Evolutionary conservation across 2,113 vertebrate species (phyloP).

Genomic region (Laticauda laticaudata): DNA sequence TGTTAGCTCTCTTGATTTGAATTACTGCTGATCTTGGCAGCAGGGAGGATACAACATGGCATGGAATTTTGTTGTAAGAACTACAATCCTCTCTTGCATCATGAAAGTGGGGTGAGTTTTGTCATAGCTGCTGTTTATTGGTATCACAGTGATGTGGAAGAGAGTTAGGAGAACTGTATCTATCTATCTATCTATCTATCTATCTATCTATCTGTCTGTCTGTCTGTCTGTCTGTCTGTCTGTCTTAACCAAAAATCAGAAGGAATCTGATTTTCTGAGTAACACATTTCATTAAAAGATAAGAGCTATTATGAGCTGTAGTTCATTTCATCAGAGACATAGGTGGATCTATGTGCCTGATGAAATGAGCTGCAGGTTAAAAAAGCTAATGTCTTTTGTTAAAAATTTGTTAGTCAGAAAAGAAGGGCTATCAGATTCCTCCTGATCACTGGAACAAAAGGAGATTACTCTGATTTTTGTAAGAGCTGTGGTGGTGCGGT

Average conservation of each 20-base stretch:
- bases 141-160: neutral
- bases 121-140: neutral
- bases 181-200: too few relatives aligned
- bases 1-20: neutral
- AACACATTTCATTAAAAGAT: neutral
- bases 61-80: neutral
- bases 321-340: neutral
- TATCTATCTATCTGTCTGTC: too few relatives aligned
- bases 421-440: neutral
- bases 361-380: neutral
- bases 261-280: neutral
- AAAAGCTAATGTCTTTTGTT: neutral
- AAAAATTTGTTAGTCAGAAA: neutral
- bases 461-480: neutral
- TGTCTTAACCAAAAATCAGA: neutral
- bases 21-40: neutral
- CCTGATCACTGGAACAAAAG: neutral
- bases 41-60: neutral
- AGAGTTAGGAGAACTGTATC: neutral
- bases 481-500: neutral
- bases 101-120: neutral
- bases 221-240: neutral
- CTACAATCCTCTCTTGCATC: neutral
- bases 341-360: neutral
- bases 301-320: neutral